A percentile compares a stretch with the other conserved stretches of the same genome.
Evolutionary conservation across 1,140 invertebrate species (phyloP).

Genomic region (Cotesia vestalis): DNA sequence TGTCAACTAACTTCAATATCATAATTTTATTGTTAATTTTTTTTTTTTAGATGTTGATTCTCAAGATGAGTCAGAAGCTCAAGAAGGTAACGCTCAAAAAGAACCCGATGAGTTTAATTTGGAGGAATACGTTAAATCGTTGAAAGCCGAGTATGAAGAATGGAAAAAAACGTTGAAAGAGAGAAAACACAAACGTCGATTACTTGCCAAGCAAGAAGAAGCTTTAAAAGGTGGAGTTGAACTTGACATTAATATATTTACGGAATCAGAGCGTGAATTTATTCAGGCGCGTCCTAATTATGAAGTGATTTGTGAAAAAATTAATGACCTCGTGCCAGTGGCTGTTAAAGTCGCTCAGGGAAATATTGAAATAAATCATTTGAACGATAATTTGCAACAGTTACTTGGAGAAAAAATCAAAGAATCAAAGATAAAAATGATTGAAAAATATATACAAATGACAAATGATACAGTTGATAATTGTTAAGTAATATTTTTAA

Average conservation of each 20-base stretch:
- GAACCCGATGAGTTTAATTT: conserved; percentile 46
- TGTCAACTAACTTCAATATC: no score
- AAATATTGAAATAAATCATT: conserved; percentile 33
- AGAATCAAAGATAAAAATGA: conserved; percentile 39
- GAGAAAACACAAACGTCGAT: conserved; percentile 42
- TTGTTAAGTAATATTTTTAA: background rate
- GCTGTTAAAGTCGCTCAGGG: conserved; percentile 41
- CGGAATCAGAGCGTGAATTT: conserved; percentile 48
- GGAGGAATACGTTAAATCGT: conserved; percentile 44
- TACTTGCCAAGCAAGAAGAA: conserved; percentile 42
- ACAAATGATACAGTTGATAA: conserved; percentile 20
- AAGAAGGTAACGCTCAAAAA: conserved; percentile 18
- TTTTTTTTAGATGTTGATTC: conserved; percentile 16
- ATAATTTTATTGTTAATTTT: background rate
- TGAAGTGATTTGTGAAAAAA: conserved; percentile 46
- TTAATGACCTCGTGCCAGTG: conserved; percentile 40
- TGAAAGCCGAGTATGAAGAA: conserved; percentile 47
- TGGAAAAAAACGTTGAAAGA: conserved; percentile 47
- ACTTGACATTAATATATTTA: conserved; percentile 45
- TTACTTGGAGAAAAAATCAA: conserved; percentile 43
- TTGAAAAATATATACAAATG: conserved; percentile 36
- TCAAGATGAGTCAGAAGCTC: background rate
- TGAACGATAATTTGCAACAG: conserved; percentile 40
- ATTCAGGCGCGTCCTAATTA: conserved; percentile 48
- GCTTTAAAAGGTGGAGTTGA: conserved; percentile 24